Conservation (phyloP, 2,888 invertebrate species). For the Oligia fasciuncula region DNA sequence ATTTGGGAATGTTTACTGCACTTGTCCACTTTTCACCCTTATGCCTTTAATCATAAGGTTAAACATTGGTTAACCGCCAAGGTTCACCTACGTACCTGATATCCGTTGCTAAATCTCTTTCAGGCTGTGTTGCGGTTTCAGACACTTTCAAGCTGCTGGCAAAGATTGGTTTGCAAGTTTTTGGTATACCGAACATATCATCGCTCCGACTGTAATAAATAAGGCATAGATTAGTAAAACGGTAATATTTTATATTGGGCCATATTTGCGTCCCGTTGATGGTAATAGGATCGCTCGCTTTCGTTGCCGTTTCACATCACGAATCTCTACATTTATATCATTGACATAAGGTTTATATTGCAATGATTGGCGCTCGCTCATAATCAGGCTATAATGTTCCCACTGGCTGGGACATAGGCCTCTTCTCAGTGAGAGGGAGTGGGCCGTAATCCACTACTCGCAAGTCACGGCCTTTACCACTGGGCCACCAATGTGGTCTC, state of each 20-base stretch:
- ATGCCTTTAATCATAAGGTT: neutral
- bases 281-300: too few relatives aligned
- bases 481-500: too few relatives aligned
- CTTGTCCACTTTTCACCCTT: neutral
- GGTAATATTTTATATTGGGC: neutral
- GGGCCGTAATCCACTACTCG: too few relatives aligned
- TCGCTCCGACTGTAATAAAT: conserved; percentile 36
- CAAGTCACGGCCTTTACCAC: too few relatives aligned
- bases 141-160: conserved; percentile 47
- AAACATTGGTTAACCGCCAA: neutral
- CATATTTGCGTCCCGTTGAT: neutral
- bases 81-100: conserved; percentile 51
- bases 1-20: too few relatives aligned
- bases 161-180: conserved; percentile 63
- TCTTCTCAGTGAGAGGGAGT: too few relatives aligned
- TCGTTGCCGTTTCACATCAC: neutral
- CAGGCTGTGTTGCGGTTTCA: conserved; percentile 30
- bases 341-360: too few relatives aligned
- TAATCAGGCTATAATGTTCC: too few relatives aligned
- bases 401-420: too few relatives aligned
- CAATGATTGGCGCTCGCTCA: too few relatives aligned
- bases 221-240: neutral
- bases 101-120: conserved; percentile 52
- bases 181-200: conserved; percentile 62
- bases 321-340: neutral